Evolutionary conservation across 2,113 vertebrate species (phyloP), one percentile per base, ranked within the genome.

Genomic region (Megaleporinus macrocephalus): DNA sequence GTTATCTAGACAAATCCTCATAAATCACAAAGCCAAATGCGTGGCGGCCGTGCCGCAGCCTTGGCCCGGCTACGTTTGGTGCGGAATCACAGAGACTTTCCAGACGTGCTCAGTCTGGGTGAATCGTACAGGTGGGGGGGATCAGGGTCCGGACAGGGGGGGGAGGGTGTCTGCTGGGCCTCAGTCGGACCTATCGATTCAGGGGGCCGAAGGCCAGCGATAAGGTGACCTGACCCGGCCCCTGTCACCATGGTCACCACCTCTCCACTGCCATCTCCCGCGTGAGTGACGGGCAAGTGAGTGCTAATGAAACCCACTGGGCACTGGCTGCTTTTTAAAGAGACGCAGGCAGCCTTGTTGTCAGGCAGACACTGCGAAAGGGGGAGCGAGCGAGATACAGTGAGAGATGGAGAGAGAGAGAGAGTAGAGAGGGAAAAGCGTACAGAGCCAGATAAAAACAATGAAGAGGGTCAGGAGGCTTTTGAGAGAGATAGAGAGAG

Each of bases 361-460:
- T 92, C 90, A 92, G 93, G 93, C 92, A 93, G 92, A 94, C 89
- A 89, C 89, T 89, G 74, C 69, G 79, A 83, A 87, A 66, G 76
- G 27, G 53, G 7, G 68, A 9, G 71, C 27, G 69, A 79, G 29
- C 24, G 49, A 53, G 74, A 77, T 24, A 86, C 84, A 71, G 85
- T 88, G 86, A 72, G 72, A 83, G 81, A 81, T 73, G 85, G 81
- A 81, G 71, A 85, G 72, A 74, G 62, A 84, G 82, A 75, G 75
- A 85, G 85, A 74, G 49, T 11, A 76, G 71, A 49, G n/a, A 29
- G 72, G 36, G 76, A 80, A 9, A 47, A 81, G 82, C 79, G 81
- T 53, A 76, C 76, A 79, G 70, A 71, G 68, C 36, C 53, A 85
- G 86, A 70, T 65, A 84, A 85, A 84, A 83, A 73, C 81, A 88